Evolutionary conservation across 2,888 invertebrate species (phyloP), one percentile per base, ranked within the genome.

Genomic region (Drosophila falleni): DNA sequence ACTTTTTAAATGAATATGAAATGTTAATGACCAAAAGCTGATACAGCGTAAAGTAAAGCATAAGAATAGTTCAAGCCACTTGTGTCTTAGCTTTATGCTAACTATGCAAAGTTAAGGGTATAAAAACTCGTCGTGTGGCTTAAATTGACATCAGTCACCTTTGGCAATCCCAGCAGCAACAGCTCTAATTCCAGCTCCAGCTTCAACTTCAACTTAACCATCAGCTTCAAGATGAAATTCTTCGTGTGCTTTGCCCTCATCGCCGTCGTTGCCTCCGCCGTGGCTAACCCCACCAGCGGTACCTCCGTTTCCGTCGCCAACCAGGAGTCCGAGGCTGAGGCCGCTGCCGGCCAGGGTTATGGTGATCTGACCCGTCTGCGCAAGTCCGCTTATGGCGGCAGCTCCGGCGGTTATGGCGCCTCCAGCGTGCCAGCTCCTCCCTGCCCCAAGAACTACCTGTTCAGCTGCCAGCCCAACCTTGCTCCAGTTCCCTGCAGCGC

Each of bases 371-470:
- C 88, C 47, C 88, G 90, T 39, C 78, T 81, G 50, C 90, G 91
- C 55, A 91, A 91, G 75, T 74, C 90, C 0, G 88, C 90, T 8
- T 90, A 90, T 41, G 90, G 88, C 31, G 79, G 68, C 54, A 81
- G 80, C 74, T 66, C 83, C 11, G 80, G 88, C 47, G 68, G 74
- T 13, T 89, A 81, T 66, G 85, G 85, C 6, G 85, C 15, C 50
- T 56, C 86, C 61, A 89, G 81, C 54, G 66, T 85, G 41, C 78
- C 78, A 53, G 72, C 89, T 54, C 86, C 83, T 15, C 90, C 90
- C 6, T 91, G 91, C 79, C 91, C 91, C 49, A 90, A 86, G 77
- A 91, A 89, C 79, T 85, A 90, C 37, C 66, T 90, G 63, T 83
- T 91, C 78, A 89, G 90, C 71, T 91, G 91, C 66, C 87, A 90